These are phyloP conservation scores for Aselliscus stoliczkanus DNA, from an alignment of 2,797 vertebrate species.

Conservation along the genomic window DNA sequence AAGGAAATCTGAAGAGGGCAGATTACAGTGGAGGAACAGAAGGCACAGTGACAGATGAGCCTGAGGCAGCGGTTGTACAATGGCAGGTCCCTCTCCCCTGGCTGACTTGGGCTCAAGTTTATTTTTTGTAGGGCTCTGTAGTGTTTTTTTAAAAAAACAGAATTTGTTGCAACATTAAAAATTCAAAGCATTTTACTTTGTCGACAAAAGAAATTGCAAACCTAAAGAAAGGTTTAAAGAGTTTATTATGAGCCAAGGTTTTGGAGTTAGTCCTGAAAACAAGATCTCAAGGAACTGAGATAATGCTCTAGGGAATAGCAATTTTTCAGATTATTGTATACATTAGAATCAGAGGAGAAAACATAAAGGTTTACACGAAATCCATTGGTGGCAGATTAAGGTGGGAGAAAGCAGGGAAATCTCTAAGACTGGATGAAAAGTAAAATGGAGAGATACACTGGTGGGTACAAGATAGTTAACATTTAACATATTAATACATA, in stretches of 20 bases:
- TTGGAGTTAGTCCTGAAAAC: neutral
- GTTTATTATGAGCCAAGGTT: neutral
- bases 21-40: neutral
- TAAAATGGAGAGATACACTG: neutral
- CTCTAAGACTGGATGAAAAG: neutral
- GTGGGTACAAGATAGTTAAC: neutral
- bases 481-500: neutral
- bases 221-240: neutral
- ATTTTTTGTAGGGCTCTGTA: neutral
- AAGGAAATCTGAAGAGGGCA: neutral
- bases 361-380: neutral
- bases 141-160: neutral
- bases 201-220: neutral
- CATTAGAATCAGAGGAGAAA: neutral
- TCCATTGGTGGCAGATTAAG: neutral
- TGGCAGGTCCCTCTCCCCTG: rapidly evolving
- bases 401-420: neutral
- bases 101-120: neutral
- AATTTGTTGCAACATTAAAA: neutral
- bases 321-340: neutral
- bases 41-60: neutral
- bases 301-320: neutral
- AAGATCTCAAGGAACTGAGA: neutral
- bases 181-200: neutral
- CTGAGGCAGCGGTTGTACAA: neutral